Evolutionary conservation across 2,113 vertebrate species (phyloP), one percentile per base, ranked within the genome.

Genomic region (Lophius piscatorius): DNA sequence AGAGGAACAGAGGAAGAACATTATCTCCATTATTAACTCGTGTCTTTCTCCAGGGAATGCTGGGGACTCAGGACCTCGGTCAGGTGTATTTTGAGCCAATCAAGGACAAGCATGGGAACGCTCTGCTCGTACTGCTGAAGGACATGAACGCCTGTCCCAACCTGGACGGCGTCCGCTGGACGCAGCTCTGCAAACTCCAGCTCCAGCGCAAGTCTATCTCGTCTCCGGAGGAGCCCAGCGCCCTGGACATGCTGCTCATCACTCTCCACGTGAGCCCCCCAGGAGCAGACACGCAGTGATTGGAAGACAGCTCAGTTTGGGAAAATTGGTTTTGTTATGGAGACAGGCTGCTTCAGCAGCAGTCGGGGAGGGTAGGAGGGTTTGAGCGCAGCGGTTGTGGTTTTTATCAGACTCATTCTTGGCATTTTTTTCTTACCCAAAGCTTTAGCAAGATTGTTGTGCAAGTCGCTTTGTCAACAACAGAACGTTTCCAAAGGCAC

Each of bases 81-180:
- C 93, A 94, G 65, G 91, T 94, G 35, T 97, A 94, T 83, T 94
- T 92, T 1, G 95, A 96, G 80, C 93, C 94, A 0, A 82, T 96
- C 78, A 94, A 94, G 75, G 94, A 96, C 90, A 94, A 93, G 61
- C 94, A 96, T 7, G 95, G 95, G n/a, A 96, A 95, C n/a, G 92
- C 92, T 31, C 71, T 97, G 69, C 86, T 97, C 9, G 86, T 95
- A 65, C 93, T 94, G 17, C 80, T 96, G 57, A 93, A 92, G 81
- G 94, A 96, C 76, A 91, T 94, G 87, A 92, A 81, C 28, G 78
- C 90, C 34, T 90, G 78, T 70, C 91, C 93, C 46, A 91, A 88
- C 16, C 90, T 93, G 0, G 94, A 95, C 40, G 93, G 92, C 0
- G 90, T 93, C 8, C 93, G 91, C 63, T 97, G 95, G 95, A 90